Evolutionary conservation across 2,888 invertebrate genomes (phyloP).

Genomic region (Colostygia pectinataria): DNA sequence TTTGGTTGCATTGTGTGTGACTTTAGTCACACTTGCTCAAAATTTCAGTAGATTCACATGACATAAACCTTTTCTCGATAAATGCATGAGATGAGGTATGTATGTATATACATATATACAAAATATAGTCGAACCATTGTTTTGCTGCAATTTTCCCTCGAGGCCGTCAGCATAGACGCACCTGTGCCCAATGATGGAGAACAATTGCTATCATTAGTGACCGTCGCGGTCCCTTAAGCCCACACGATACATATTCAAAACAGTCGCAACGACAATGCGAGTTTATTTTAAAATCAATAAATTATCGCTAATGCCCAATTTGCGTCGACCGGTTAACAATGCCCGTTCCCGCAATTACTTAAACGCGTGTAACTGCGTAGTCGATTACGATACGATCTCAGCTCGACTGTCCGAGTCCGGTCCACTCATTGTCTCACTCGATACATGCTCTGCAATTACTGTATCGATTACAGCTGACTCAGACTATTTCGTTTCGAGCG

Average conservation of each 20-base stretch:
- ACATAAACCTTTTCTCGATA: not conserved
- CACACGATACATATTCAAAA: slow-evolving; percentile 77
- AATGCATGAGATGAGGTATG: no score
- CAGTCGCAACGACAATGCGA: slow-evolving; percentile 71
- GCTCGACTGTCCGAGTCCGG: slow-evolving; percentile 54
- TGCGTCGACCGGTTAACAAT: slow-evolving; percentile 80
- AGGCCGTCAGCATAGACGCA: slow-evolving; percentile 49
- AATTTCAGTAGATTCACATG: slow-evolving; percentile 1
- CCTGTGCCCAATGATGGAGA: slow-evolving; percentile 76
- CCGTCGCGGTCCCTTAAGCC: slow-evolving; percentile 64
- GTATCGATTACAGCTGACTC: slow-evolving; percentile 78
- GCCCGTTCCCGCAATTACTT: slow-evolving; percentile 82
- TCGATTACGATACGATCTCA: slow-evolving; percentile 74
- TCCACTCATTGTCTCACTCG: slow-evolving; percentile 73
- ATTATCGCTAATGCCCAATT: slow-evolving; percentile 82
- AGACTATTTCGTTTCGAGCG: slow-evolving; percentile 63
- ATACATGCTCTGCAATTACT: slow-evolving; percentile 76
- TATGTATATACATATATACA: no score
- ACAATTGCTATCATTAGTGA: slow-evolving; percentile 79
- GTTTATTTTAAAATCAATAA: slow-evolving; percentile 79
- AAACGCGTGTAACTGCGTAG: slow-evolving; percentile 78
- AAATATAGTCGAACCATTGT: slow-evolving; percentile 23
- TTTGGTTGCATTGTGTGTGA: slow-evolving; percentile 21
- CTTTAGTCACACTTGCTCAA: slow-evolving; percentile 13
- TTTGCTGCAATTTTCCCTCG: slow-evolving; percentile 37